phyloP scores from a whole-genome alignment of 2,113 vertebrate species.

The Propithecus coquereli region DNA sequence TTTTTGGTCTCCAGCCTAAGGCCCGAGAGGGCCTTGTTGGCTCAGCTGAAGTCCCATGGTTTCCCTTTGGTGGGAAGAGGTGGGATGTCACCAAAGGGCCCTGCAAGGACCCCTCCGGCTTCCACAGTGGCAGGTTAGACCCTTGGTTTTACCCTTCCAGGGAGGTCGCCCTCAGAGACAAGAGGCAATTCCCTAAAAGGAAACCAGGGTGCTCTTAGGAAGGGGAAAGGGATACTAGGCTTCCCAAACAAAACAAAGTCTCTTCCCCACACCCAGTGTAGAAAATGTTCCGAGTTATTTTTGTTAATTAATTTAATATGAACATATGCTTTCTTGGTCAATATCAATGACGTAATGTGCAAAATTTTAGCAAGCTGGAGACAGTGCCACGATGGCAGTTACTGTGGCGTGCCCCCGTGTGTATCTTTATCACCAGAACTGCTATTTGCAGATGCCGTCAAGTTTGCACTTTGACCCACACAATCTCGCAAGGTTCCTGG shows the following conservation, averaged over 20 bases:
- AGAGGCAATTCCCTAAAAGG: neutral
- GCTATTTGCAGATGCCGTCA: neutral
- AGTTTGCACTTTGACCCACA: neutral
- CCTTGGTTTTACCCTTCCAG: neutral
- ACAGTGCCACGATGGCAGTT: neutral
- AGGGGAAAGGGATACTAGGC: neutral
- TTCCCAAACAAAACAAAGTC: neutral
- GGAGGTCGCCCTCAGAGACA: neutral
- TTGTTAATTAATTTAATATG: slow-evolving; percentile 19
- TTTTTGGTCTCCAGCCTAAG: neutral
- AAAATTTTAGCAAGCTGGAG: neutral
- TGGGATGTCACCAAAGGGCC: neutral
- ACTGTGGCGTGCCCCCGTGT: accelerated
- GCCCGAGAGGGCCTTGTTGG: neutral
- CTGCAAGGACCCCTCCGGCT: neutral
- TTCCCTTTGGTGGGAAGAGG: neutral
- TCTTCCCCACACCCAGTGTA: neutral
- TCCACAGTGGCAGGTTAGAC: neutral
- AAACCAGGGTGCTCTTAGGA: neutral
- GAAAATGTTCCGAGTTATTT: slow-evolving; percentile 20
- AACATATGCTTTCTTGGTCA: slow-evolving; percentile 1
- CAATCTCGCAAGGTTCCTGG: neutral
- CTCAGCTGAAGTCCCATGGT: neutral
- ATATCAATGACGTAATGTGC: neutral
- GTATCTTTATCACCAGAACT: neutral